phyloP scores from a whole-genome alignment of 2,113 vertebrate species.

The Scophthalmus maximus region DNA sequence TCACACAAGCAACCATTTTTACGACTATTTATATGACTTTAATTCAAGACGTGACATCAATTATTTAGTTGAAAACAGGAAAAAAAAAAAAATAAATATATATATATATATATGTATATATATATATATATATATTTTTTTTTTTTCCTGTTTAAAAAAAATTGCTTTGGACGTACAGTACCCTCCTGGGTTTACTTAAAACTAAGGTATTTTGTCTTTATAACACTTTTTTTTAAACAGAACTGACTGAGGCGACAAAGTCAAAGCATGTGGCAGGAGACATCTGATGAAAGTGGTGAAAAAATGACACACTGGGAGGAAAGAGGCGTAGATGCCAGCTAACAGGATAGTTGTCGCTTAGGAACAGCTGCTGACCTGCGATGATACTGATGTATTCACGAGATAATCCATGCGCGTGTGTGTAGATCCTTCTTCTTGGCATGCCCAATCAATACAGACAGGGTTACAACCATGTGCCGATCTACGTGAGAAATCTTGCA shows the following conservation, averaged over 20 bases:
- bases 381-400: slow-evolving; percentile 70
- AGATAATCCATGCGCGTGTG: slow-evolving; percentile 41
- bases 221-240: slow-evolving; percentile 60
- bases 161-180: slow-evolving; percentile 61
- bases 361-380: slow-evolving; percentile 54
- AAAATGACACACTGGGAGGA: slow-evolving; percentile 55
- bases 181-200: slow-evolving; percentile 55
- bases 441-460: slow-evolving; percentile 47
- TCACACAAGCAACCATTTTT: neutral
- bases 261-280: slow-evolving; percentile 64
- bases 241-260: slow-evolving; percentile 53
- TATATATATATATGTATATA: too few species aligned
- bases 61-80: slow-evolving; percentile 3
- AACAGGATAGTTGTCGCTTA: slow-evolving; percentile 49
- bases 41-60: slow-evolving; percentile 20
- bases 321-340: slow-evolving; percentile 29
- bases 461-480: slow-evolving; percentile 22
- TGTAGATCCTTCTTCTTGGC: slow-evolving; percentile 36
- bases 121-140: too few species aligned
- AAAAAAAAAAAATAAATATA: slow-evolving; percentile 36
- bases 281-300: slow-evolving; percentile 66
- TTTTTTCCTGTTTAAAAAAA: neutral
- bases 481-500: slow-evolving; percentile 23
- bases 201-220: slow-evolving; percentile 48
- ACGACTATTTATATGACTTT: neutral